phyloP scores from a whole-genome alignment of 2,888 invertebrate species.

The Chesias legatella region DNA sequence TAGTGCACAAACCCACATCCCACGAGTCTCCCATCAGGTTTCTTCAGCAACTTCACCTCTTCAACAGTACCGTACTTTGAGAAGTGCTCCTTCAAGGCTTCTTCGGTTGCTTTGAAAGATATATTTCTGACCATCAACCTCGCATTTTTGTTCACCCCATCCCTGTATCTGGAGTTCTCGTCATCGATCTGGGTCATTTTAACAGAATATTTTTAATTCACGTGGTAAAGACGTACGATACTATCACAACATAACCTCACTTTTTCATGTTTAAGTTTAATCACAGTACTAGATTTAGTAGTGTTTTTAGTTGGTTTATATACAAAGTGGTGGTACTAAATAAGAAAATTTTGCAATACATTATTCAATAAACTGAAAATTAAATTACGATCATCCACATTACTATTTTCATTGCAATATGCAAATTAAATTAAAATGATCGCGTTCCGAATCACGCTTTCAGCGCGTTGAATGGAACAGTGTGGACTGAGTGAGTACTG shows the following conservation, averaged over 20 bases:
- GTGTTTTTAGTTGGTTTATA: too few relatives aligned
- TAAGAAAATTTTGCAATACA: too few relatives aligned
- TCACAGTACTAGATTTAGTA: too few relatives aligned
- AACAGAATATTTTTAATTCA: slow-evolving; percentile 27
- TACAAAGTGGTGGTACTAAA: too few relatives aligned
- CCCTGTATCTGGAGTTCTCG: slow-evolving; percentile 48
- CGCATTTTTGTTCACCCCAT: slow-evolving; percentile 68
- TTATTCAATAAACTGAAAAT: too few relatives aligned
- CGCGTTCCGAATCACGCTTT: too few relatives aligned
- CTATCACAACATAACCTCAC: slow-evolving; percentile 44
- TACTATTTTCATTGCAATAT: too few relatives aligned
- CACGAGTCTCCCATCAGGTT: slow-evolving; percentile 86
- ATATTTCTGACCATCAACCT: slow-evolving; percentile 85
- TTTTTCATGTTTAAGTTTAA: background rate
- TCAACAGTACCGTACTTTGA: slow-evolving; percentile 86
- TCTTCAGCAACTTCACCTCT: slow-evolving; percentile 87
- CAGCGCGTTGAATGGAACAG: too few relatives aligned
- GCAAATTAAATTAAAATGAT: too few relatives aligned
- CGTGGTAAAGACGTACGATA: slow-evolving; percentile 27
- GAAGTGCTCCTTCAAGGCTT: slow-evolving; percentile 85
- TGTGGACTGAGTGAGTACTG: too few relatives aligned
- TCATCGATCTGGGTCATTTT: slow-evolving; percentile 43
- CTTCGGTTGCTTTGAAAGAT: slow-evolving; percentile 86
- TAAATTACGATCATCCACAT: too few relatives aligned
- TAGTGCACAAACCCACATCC: slow-evolving; percentile 96